These are phyloP conservation scores for Diabrotica balteata DNA, from an alignment of 2,888 invertebrate genomes.

Conservation along the genomic window DNA sequence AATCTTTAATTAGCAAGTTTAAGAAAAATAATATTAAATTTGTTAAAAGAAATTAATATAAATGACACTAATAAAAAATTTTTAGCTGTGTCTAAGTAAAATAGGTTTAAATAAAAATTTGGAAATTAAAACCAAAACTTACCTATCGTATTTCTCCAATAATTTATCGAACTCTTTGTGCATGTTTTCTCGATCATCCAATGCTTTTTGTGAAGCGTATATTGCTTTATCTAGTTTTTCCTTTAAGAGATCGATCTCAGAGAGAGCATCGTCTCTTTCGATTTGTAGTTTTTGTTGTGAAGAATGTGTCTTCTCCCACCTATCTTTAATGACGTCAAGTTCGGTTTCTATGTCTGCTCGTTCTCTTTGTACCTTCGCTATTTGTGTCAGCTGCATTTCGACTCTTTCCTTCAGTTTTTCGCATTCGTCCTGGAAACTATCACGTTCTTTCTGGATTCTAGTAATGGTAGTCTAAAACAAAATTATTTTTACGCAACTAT, in stretches of 20 bases:
- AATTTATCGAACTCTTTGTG: conserved; percentile 93
- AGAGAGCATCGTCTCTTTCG: conserved; percentile 84
- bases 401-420: conserved; percentile 83
- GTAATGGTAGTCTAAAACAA: conserved; percentile 69
- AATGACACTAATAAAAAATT: no score
- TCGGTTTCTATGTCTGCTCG: conserved; percentile 85
- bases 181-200: conserved; percentile 86
- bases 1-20: no score
- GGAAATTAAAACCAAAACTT: conserved; percentile 38
- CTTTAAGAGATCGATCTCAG: conserved; percentile 85
- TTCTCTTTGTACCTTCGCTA: conserved; percentile 83
- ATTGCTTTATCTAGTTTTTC: conserved; percentile 90
- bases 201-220: conserved; percentile 80
- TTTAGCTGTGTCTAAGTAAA: no score
- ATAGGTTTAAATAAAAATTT: background rate
- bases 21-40: no score
- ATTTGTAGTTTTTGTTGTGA: conserved; percentile 85
- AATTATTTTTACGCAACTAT: background rate
- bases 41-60: no score
- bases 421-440: conserved; percentile 80
- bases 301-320: conserved; percentile 84
- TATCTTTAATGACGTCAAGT: conserved; percentile 82
- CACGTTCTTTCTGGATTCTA: conserved; percentile 88
- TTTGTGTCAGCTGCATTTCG: conserved; percentile 81
- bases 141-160: conserved; percentile 91